Conservation (phyloP, 2,113 vertebrate genomes). For the Paratilapia polleni region DNA sequence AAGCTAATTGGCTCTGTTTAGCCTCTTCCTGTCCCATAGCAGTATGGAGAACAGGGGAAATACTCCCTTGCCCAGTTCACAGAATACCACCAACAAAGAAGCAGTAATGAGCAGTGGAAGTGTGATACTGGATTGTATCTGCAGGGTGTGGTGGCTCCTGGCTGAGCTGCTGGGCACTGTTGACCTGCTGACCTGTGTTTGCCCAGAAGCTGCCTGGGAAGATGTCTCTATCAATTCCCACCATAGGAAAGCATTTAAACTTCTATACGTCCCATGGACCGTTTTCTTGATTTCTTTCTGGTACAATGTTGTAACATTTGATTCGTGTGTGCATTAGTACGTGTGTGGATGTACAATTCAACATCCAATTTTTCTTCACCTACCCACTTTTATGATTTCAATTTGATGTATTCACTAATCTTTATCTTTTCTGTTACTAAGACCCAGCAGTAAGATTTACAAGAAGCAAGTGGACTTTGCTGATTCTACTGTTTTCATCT, state of each 20-base stretch:
- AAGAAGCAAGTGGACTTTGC: neutral
- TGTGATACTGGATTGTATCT: conserved; percentile 32
- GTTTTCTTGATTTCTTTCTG: conserved; percentile 36
- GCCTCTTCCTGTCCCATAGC: conserved; percentile 74
- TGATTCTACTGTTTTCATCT: neutral
- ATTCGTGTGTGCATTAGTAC: neutral
- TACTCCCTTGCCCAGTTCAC: conserved; percentile 40
- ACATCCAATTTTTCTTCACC: neutral
- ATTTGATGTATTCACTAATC: neutral
- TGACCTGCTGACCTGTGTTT: conserved; percentile 47
- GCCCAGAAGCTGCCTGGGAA: conserved; percentile 15
- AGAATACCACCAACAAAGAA: conserved; percentile 53
- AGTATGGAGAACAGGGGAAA: conserved; percentile 44
- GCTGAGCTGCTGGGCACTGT: conserved; percentile 33
- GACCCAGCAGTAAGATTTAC: neutral
- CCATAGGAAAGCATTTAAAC: conserved; percentile 43
- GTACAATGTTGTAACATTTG: neutral
- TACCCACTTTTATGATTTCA: neutral
- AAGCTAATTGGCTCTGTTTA: conserved; percentile 75
- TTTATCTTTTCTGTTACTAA: neutral
- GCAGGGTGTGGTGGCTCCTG: conserved; percentile 41
- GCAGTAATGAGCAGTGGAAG: conserved; percentile 35
- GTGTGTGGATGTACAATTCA: neutral
- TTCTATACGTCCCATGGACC: conserved; percentile 4
- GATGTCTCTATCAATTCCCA: conserved; percentile 71